These are phyloP conservation scores for Melanocharis versteri DNA, from an alignment of 2,113 vertebrate species.

Conservation along the genomic window DNA sequence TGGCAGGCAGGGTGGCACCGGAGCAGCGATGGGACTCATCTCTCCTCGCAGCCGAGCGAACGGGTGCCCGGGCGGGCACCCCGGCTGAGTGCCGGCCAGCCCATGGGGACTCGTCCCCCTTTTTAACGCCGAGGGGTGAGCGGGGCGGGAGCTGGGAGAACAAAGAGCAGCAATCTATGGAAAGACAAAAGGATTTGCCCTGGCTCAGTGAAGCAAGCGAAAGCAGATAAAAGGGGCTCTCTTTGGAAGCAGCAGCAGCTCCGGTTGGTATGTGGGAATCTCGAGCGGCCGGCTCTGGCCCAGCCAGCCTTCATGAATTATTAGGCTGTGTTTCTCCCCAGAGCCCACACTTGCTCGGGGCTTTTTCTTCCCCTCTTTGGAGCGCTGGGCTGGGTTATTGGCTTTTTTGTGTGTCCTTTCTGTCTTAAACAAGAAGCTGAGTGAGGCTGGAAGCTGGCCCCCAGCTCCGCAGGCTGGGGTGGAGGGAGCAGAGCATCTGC, in stretches of 20 bases:
- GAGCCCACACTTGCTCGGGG: conserved; percentile 43
- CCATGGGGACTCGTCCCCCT: conserved; percentile 58
- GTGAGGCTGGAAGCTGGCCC: conserved; percentile 7
- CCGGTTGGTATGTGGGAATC: conserved; percentile 88
- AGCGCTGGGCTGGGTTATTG: conserved; percentile 20
- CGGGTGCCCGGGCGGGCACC: background rate
- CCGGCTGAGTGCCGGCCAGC: background rate
- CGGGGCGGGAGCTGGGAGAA: conserved; percentile 73
- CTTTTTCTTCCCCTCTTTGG: conserved; percentile 56
- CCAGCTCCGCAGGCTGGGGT: background rate
- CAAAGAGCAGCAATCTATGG: conserved; percentile 91
- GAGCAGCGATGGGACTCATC: background rate
- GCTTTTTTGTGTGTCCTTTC: conserved; percentile 43
- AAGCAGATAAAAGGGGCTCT: conserved; percentile 88
- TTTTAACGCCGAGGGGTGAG: conserved; percentile 55
- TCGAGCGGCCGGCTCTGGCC: conserved; percentile 73
- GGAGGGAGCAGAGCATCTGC: background rate
- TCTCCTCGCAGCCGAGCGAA: background rate
- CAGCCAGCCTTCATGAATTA: conserved; percentile 81
- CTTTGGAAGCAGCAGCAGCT: conserved; percentile 84
- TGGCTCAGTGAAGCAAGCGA: conserved; percentile 90
- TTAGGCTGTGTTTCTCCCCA: conserved; percentile 68
- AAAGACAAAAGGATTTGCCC: conserved; percentile 89
- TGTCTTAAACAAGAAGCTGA: conserved; percentile 29
- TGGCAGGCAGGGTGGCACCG: background rate